Conservation (phyloP, 1,140 invertebrate genomes). For the Ridgeia piscesae region DNA sequence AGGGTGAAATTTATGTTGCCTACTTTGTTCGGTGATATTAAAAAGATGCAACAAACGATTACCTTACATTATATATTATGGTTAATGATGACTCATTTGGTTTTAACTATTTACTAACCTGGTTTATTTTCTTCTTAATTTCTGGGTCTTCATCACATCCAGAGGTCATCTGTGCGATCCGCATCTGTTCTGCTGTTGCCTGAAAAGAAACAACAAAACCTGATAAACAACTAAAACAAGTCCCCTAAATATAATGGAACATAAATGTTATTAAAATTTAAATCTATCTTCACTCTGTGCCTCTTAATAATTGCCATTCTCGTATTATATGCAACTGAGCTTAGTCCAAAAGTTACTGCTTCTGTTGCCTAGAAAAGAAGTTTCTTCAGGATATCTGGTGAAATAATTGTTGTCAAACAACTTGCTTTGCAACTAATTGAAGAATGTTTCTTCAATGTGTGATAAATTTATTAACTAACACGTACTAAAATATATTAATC, state of each 20-base stretch:
- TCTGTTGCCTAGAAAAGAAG: too few species aligned
- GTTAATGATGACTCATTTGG: too few species aligned
- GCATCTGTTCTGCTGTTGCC: constrained; percentile 66
- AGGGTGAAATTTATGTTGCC: too few species aligned
- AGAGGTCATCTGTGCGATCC: constrained; percentile 71
- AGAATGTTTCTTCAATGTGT: neutral
- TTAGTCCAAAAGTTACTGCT: too few species aligned
- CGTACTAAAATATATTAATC: neutral
- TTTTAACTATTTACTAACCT: constrained; percentile 6
- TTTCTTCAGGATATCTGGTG: too few species aligned
- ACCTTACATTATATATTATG: too few species aligned
- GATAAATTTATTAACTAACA: neutral
- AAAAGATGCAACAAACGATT: too few species aligned
- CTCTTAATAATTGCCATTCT: too few species aligned
- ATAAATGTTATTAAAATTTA: too few species aligned
- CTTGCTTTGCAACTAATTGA: neutral
- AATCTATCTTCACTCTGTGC: too few species aligned
- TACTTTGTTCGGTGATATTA: too few species aligned
- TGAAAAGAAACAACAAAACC: constrained; percentile 34
- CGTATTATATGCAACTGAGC: too few species aligned
- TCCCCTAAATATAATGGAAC: neutral
- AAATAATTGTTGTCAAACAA: neutral
- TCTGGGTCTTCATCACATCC: constrained; percentile 66
- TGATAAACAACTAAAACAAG: neutral
- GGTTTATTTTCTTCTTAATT: constrained; percentile 65